A percentile compares a stretch with the other conserved stretches of the same genome.
Evolutionary conservation across 2,113 vertebrate species (phyloP).

Genomic region (Scomber colias): DNA sequence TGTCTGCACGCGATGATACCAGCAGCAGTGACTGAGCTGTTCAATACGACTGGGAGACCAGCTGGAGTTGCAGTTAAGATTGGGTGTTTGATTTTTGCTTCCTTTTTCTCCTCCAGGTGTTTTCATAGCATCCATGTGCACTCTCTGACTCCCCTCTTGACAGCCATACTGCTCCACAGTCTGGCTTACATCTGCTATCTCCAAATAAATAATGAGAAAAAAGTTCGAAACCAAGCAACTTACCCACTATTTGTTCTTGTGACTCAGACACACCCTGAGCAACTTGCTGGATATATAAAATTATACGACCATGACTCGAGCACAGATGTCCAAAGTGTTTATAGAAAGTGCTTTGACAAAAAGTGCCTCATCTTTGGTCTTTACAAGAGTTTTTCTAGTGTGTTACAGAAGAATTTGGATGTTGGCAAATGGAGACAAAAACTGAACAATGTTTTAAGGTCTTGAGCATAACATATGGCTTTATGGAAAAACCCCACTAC

Average conservation of each 20-base stretch:
- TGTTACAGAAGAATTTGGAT: constrained; percentile 13
- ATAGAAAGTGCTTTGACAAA: background rate
- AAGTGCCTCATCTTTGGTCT: constrained; percentile 19
- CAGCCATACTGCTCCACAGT: constrained; percentile 9
- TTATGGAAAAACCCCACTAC: background rate
- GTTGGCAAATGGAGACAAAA: constrained; percentile 12
- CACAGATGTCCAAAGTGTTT: constrained; percentile 1
- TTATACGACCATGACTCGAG: constrained; percentile 6
- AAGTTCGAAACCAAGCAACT: constrained; percentile 11
- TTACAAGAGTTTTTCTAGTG: background rate
- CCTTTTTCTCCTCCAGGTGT: constrained; percentile 33
- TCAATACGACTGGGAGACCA: constrained; percentile 46
- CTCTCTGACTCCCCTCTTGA: constrained; percentile 21
- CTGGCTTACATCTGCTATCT: constrained; percentile 22
- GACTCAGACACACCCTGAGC: constrained; percentile 13
- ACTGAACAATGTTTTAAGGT: background rate
- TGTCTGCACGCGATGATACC: constrained; percentile 48
- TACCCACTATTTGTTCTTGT: constrained; percentile 14
- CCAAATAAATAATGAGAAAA: constrained; percentile 15
- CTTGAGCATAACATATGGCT: background rate
- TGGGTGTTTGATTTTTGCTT: constrained; percentile 32
- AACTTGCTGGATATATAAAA: constrained; percentile 2
- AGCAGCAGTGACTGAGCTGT: constrained; percentile 47
- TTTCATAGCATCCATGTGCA: constrained; percentile 23
- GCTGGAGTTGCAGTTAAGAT: constrained; percentile 56